Conservation (phyloP, 1,140 invertebrate genomes). For the Trissolcus basalis region DNA sequence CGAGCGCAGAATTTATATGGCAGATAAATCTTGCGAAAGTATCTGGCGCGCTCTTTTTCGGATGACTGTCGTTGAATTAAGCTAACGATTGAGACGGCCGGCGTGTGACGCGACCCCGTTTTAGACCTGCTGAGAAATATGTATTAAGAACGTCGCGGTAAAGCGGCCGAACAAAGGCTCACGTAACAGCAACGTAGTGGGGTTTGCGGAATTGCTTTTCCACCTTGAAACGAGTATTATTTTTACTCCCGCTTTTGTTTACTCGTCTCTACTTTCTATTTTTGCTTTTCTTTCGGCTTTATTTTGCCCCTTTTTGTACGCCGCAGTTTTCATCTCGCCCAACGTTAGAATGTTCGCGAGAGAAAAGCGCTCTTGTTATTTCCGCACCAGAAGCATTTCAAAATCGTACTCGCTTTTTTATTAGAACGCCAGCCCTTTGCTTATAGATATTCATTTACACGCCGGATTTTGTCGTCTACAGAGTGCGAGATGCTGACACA, state of each 20-base stretch:
- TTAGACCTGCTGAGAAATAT: slow-evolving; percentile 29
- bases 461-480: background rate
- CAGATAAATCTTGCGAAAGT: slow-evolving; percentile 16
- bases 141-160: slow-evolving; percentile 45
- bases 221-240: slow-evolving; percentile 60
- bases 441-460: slow-evolving; percentile 16
- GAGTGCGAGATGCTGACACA: too few relatives aligned
- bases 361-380: slow-evolving; percentile 54
- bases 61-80: background rate
- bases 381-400: slow-evolving; percentile 38
- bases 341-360: slow-evolving; percentile 21
- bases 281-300: slow-evolving; percentile 47
- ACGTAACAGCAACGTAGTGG: too few relatives aligned
- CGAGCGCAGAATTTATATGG: slow-evolving; percentile 4
- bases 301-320: slow-evolving; percentile 34
- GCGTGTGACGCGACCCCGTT: slow-evolving; percentile 33
- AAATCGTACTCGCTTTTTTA: slow-evolving; percentile 22
- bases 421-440: slow-evolving; percentile 8
- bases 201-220: slow-evolving; percentile 57
- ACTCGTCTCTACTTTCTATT: slow-evolving; percentile 49
- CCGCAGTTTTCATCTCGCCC: slow-evolving; percentile 27
- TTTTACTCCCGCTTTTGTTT: slow-evolving; percentile 59
- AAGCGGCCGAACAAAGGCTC: slow-evolving; percentile 47
- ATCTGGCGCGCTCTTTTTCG: slow-evolving; percentile 4
- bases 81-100: slow-evolving; percentile 1